Conservation (phyloP, 2,888 invertebrate species). For the Cryptocephalus primarius region DNA sequence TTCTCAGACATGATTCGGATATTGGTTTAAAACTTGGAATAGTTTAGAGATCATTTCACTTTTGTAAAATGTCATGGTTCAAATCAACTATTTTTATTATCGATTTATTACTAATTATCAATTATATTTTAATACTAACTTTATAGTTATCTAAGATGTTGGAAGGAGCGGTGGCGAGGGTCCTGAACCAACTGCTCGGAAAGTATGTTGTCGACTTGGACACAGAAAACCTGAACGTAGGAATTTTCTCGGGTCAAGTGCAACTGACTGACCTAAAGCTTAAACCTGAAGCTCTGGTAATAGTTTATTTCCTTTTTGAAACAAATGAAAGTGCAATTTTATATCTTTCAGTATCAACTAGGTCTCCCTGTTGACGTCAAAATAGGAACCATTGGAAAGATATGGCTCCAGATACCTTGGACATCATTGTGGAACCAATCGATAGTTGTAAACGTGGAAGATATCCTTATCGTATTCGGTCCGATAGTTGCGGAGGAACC, state of each 20-base stretch:
- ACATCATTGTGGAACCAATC: conserved; percentile 62
- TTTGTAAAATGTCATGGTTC: too few species aligned
- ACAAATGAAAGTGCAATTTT: not conserved
- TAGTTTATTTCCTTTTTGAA: too few species aligned
- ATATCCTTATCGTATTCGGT: conserved; percentile 63
- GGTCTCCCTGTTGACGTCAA: conserved; percentile 73
- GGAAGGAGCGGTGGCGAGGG: conserved; percentile 67
- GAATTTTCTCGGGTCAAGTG: conserved; percentile 72
- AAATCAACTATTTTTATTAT: too few species aligned
- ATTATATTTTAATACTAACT: too few species aligned
- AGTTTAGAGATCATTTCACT: too few species aligned
- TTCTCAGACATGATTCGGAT: too few species aligned
- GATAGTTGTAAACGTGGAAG: conserved; percentile 62
- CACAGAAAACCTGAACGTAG: conserved; percentile 72
- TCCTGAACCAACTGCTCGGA: conserved; percentile 69
- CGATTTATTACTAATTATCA: too few species aligned
- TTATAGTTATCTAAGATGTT: conserved; percentile 44
- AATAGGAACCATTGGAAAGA: conserved; percentile 67
- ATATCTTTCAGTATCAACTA: conserved; percentile 56
- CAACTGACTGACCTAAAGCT: conserved; percentile 66
- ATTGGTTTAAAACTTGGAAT: too few species aligned
- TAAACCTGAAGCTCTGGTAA: conserved; percentile 72
- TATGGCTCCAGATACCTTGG: conserved; percentile 70
- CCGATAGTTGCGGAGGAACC: conserved; percentile 57
- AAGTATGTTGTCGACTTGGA: conserved; percentile 76